Conservation (phyloP, 2,113 vertebrate genomes). For the Amblyopsis rosae region DNA sequence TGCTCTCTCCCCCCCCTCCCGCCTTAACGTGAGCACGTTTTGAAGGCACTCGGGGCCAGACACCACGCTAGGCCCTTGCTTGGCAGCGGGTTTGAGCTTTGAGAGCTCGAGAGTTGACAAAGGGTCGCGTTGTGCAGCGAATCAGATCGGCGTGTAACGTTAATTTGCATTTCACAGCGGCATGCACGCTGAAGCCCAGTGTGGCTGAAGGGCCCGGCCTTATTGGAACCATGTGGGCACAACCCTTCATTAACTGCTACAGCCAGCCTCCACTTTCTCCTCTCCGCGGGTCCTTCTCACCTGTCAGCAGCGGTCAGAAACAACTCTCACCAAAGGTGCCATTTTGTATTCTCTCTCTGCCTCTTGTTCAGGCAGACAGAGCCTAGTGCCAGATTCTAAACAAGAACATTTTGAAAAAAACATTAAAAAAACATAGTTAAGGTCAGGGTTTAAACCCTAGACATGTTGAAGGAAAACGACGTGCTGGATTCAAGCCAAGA, state of each 20-base stretch:
- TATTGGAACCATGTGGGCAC: constrained; percentile 60
- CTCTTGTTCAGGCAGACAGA: neutral
- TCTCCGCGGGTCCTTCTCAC: constrained; percentile 6
- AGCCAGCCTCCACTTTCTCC: constrained; percentile 23
- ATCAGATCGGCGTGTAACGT: constrained; percentile 13
- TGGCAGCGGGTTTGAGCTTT: constrained; percentile 30
- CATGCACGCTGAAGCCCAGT: constrained; percentile 33
- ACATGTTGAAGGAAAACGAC: too few relatives aligned
- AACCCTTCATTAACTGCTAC: constrained; percentile 28
- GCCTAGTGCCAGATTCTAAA: neutral
- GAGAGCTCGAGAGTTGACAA: constrained; percentile 19
- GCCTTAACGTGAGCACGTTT: neutral
- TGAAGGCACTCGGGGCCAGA: neutral
- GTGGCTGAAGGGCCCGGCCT: constrained; percentile 39
- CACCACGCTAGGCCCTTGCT: neutral
- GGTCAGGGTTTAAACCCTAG: too few relatives aligned
- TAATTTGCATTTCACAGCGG: constrained; percentile 8
- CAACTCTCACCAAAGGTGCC: too few relatives aligned
- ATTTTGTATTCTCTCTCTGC: neutral
- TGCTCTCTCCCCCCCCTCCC: neutral
- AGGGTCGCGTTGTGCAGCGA: constrained; percentile 33
- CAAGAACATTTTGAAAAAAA: too few relatives aligned
- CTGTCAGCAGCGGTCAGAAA: constrained; percentile 10
- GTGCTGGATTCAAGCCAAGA: too few relatives aligned
- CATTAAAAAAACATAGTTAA: too few relatives aligned